Conservation (phyloP, 1,140 invertebrate genomes). For the Homarus americanus region DNA sequence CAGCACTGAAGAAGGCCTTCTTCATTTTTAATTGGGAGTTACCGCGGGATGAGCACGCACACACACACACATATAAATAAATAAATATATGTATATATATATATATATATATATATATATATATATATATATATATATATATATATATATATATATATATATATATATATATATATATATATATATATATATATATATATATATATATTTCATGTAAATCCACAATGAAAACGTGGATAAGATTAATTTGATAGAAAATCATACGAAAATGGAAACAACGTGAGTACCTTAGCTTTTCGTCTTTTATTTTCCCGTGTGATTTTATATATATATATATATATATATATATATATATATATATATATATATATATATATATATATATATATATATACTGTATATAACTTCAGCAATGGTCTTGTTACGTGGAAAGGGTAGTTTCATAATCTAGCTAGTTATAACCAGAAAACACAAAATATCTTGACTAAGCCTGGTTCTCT, state of each 20-base stretch:
- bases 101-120: constrained; percentile 8
- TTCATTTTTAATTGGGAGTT: neutral
- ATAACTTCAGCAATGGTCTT: too few species aligned
- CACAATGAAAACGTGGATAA: too few species aligned
- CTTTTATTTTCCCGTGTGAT: too few species aligned
- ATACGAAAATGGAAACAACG: neutral
- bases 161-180: constrained; percentile 39
- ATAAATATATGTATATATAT: constrained; percentile 23
- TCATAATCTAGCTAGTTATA: neutral
- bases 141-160: constrained; percentile 1
- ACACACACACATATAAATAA: constrained; percentile 2
- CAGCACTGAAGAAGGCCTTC: too few species aligned
- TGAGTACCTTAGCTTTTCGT: neutral
- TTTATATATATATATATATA: constrained; percentile 13
- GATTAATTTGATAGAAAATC: neutral
- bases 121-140: constrained; percentile 11
- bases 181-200: constrained; percentile 39
- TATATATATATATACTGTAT: too few species aligned
- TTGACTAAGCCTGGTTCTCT: too few species aligned
- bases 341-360: constrained; percentile 36
- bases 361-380: constrained; percentile 39
- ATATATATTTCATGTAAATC: too few species aligned
- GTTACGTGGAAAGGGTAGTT: too few species aligned
- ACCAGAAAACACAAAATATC: neutral
- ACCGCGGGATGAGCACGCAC: neutral